phyloP scores from a whole-genome alignment of 2,113 vertebrate species.

The Morone saxatilis region DNA sequence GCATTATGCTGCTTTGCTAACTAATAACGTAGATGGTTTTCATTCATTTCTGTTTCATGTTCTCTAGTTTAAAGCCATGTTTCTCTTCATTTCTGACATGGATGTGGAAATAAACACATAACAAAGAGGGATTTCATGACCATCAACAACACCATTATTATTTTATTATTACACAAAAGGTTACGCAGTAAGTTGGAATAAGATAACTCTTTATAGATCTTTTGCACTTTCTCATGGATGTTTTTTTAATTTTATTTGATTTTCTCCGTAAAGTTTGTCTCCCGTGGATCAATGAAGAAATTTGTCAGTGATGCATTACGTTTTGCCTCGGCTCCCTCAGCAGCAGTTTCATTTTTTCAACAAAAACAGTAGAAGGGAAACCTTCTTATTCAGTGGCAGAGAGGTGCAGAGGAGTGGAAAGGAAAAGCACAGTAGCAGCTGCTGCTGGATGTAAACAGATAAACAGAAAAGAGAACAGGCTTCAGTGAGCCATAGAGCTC shows the following conservation, averaged over 20 bases:
- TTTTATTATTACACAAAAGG: neutral
- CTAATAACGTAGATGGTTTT: neutral
- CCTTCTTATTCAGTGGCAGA: constrained; percentile 10
- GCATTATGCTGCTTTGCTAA: neutral
- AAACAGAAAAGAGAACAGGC: constrained; percentile 48
- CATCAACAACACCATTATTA: neutral
- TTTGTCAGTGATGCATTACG: neutral
- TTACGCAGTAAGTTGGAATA: neutral
- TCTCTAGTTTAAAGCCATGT: neutral
- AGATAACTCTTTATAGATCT: too few species aligned
- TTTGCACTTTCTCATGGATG: too few species aligned
- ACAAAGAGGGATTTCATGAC: neutral
- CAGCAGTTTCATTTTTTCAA: constrained; percentile 35
- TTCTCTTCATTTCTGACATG: neutral
- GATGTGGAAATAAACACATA: neutral
- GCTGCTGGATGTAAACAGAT: constrained; percentile 64
- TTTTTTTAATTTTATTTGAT: neutral
- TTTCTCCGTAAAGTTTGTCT: neutral
- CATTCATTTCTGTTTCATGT: neutral
- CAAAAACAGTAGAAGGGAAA: constrained; percentile 14
- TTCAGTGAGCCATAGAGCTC: constrained; percentile 34
- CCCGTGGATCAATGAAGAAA: neutral
- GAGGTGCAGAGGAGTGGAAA: constrained; percentile 27
- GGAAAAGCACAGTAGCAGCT: constrained; percentile 49
- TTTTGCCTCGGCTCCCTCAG: neutral